Conservation (phyloP, 2,113 vertebrate species). For the Anolis carolinensis region DNA sequence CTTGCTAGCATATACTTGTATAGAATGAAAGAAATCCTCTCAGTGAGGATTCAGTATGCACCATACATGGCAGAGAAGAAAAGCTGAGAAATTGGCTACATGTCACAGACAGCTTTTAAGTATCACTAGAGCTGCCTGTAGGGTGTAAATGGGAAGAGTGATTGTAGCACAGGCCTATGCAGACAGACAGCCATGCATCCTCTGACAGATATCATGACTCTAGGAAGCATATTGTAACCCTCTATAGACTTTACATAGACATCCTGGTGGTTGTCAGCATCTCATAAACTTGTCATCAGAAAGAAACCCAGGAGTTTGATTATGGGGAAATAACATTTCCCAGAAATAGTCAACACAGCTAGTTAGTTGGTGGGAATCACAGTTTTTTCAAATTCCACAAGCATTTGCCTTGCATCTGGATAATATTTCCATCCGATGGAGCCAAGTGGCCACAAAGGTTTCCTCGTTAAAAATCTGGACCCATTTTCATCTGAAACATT, state of each 20-base stretch:
- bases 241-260: not conserved
- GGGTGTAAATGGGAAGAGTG: not conserved
- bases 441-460: conserved; percentile 16
- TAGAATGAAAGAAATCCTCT: not conserved
- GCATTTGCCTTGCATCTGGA: not conserved
- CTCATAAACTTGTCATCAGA: conserved; percentile 20
- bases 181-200: not conserved
- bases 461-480: not conserved
- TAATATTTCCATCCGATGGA: conserved; percentile 39
- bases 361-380: conserved; percentile 22
- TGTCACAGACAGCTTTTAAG: not conserved
- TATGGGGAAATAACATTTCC: conserved; percentile 36
- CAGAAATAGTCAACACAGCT: not conserved
- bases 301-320: not conserved
- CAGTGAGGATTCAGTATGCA: not conserved
- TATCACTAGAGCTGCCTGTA: not conserved
- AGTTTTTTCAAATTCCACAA: conserved; percentile 38
- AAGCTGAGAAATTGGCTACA: not conserved
- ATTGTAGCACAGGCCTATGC: not conserved
- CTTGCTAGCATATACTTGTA: not conserved
- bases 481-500: conserved; percentile 1
- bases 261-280: not conserved
- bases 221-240: not conserved
- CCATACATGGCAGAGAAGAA: not conserved
- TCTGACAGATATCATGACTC: not conserved